These are phyloP conservation scores for Hirtodrosophila histrioides DNA, from an alignment of 2,888 invertebrate genomes.

Conservation along the genomic window DNA sequence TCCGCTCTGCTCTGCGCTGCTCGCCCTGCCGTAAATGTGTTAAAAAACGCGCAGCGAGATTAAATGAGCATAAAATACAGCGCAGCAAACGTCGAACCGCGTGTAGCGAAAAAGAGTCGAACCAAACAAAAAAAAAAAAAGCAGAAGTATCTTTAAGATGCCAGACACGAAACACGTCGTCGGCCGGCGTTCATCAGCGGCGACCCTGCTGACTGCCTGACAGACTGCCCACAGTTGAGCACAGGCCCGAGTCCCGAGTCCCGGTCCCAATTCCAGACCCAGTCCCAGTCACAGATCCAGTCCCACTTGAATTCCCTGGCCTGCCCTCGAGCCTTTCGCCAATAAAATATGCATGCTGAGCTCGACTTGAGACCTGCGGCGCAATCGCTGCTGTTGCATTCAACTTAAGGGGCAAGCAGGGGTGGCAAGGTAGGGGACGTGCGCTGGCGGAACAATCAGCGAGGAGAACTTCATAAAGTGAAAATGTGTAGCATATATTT, in stretches of 20 bases:
- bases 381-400: slow-evolving; percentile 35
- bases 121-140: slow-evolving; percentile 8
- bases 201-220: slow-evolving; percentile 59
- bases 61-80: slow-evolving; percentile 80
- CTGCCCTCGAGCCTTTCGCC: slow-evolving; percentile 62
- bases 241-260: slow-evolving; percentile 18
- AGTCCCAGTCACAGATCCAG: slow-evolving; percentile 25
- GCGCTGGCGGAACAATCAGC: slow-evolving; percentile 32
- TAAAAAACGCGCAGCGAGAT: slow-evolving; percentile 76
- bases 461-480: slow-evolving; percentile 71
- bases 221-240: slow-evolving; percentile 55
- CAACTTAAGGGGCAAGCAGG: slow-evolving; percentile 16
- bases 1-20: background rate
- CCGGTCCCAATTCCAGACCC: slow-evolving; percentile 18
- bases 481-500: slow-evolving; percentile 73
- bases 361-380: slow-evolving; percentile 59
- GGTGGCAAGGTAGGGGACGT: background rate
- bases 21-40: slow-evolving; percentile 67
- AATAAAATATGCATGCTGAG: slow-evolving; percentile 75
- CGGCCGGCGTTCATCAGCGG: slow-evolving; percentile 70
- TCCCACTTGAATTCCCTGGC: slow-evolving; percentile 42
- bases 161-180: slow-evolving; percentile 72
- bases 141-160: slow-evolving; percentile 68
- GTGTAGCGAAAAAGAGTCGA: slow-evolving; percentile 49
- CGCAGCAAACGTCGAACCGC: slow-evolving; percentile 48